Evolutionary conservation across 2,888 invertebrate genomes (phyloP).

Genomic region (Macrosoma leucophasiata): DNA sequence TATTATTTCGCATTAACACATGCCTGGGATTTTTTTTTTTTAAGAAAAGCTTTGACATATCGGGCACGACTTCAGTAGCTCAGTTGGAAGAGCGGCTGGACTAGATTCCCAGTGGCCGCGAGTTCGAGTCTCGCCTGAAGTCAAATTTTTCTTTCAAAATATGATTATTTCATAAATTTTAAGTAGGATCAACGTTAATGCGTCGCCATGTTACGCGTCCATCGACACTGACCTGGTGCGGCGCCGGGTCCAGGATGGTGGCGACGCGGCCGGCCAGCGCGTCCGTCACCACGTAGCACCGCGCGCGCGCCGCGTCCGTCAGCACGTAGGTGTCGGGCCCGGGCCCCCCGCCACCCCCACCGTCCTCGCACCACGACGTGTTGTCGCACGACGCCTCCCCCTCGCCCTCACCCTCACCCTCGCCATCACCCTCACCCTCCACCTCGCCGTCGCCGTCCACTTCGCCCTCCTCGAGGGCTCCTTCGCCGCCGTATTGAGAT

Average conservation of each 20-base stretch:
- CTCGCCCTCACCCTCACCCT: constrained; percentile 25
- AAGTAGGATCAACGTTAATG: too few species aligned
- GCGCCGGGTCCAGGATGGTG: constrained; percentile 44
- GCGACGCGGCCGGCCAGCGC: constrained; percentile 40
- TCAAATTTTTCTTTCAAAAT: too few species aligned
- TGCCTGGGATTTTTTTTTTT: too few species aligned
- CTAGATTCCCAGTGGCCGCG: too few species aligned
- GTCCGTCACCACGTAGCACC: constrained; percentile 53
- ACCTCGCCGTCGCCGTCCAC: constrained; percentile 40
- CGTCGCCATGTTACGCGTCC: too few species aligned
- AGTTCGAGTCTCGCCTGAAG: too few species aligned
- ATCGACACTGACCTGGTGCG: constrained; percentile 15
- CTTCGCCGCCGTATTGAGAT: constrained; percentile 30
- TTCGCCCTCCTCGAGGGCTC: constrained; percentile 34
- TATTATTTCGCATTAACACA: too few species aligned
- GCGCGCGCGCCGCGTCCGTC: constrained; percentile 47
- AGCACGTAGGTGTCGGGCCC: constrained; percentile 58
- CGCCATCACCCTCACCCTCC: constrained; percentile 36
- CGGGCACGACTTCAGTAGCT: too few species aligned
- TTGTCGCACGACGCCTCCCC: constrained; percentile 25
- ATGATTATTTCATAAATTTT: too few species aligned
- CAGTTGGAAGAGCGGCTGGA: too few species aligned
- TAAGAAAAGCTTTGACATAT: too few species aligned
- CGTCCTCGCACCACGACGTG: constrained; percentile 29
- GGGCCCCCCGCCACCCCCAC: constrained; percentile 27